Evolutionary conservation across 2,888 invertebrate genomes (phyloP).

Genomic region (Notodonta ziczac): DNA sequence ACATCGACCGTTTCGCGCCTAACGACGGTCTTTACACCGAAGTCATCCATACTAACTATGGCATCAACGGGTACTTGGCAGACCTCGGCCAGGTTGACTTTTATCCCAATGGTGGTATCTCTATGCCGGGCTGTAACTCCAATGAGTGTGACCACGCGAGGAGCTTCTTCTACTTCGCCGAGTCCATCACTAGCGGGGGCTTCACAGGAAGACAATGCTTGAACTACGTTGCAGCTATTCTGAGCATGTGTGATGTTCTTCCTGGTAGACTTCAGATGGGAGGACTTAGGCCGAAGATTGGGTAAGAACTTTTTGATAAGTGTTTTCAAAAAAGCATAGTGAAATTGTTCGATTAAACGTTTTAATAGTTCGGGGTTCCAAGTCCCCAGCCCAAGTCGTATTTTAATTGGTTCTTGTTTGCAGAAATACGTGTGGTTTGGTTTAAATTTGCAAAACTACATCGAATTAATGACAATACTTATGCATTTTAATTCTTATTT

Average conservation of each 20-base stretch:
- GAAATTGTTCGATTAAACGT: too few relatives aligned
- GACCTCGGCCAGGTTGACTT: constrained; percentile 64
- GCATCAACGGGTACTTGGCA: constrained; percentile 57
- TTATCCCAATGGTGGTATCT: constrained; percentile 66
- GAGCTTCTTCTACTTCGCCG: constrained; percentile 62
- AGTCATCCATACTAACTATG: constrained; percentile 68
- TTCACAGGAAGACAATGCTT: constrained; percentile 63
- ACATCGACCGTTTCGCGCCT: constrained; percentile 54
- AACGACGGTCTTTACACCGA: constrained; percentile 64
- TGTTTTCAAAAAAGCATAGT: background rate
- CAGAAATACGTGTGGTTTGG: too few relatives aligned
- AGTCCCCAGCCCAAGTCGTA: too few relatives aligned
- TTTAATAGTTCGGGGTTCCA: too few relatives aligned
- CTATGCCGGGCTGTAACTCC: constrained; percentile 66
- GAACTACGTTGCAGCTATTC: constrained; percentile 58
- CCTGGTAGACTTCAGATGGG: constrained; percentile 62
- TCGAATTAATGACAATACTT: too few relatives aligned
- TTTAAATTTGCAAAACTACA: too few relatives aligned
- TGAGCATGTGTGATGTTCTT: constrained; percentile 48
- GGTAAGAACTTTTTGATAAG: constrained; percentile 47
- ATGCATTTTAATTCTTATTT: background rate
- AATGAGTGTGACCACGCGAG: constrained; percentile 61
- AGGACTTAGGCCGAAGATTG: constrained; percentile 60
- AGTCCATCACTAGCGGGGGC: constrained; percentile 56
- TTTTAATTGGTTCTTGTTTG: too few relatives aligned